Percentiles rank a stretch among this genome's conserved stretches.
phyloP scores from a whole-genome alignment of 2,113 vertebrate species.

The Brachirus orientalis region DNA sequence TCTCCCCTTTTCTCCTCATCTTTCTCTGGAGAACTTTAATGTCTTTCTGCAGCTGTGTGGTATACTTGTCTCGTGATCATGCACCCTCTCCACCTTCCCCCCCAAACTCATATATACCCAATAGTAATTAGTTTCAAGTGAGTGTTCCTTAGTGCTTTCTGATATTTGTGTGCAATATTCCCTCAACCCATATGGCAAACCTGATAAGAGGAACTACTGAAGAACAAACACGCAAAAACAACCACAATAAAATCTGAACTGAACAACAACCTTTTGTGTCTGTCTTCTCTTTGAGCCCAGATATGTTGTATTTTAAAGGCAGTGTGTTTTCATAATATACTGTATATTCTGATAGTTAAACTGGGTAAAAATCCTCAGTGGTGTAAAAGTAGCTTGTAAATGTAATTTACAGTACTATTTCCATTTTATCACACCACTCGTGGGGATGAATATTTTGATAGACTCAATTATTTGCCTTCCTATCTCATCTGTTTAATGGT shows the following conservation, averaged over 20 bases:
- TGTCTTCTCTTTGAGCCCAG: background rate
- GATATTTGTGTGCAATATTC: slow-evolving; percentile 98
- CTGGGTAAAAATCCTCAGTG: no score
- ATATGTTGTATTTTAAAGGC: background rate
- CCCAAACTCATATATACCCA: slow-evolving; percentile 92
- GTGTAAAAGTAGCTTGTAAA: background rate
- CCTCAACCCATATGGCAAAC: slow-evolving; percentile 88
- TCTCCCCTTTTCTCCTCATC: slow-evolving; percentile 72
- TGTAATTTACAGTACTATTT: background rate
- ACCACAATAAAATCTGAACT: slow-evolving; percentile 95
- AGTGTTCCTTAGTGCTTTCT: slow-evolving; percentile 98
- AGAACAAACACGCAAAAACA: slow-evolving; percentile 77
- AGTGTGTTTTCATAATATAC: background rate
- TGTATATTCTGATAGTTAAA: no score
- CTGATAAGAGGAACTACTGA: slow-evolving; percentile 88
- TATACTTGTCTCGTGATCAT: slow-evolving; percentile 96
- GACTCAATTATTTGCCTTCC: no score
- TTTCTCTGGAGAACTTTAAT: slow-evolving; percentile 91
- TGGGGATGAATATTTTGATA: background rate
- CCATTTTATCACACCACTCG: background rate
- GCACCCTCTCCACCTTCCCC: slow-evolving; percentile 86
- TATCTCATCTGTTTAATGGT: no score
- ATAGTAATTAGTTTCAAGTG: slow-evolving; percentile 95
- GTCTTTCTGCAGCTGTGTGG: slow-evolving; percentile 94
- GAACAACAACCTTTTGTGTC: slow-evolving; percentile 58